Evolutionary conservation across 2,113 vertebrate genomes (phyloP).

Genomic region (Corapipo altera): DNA sequence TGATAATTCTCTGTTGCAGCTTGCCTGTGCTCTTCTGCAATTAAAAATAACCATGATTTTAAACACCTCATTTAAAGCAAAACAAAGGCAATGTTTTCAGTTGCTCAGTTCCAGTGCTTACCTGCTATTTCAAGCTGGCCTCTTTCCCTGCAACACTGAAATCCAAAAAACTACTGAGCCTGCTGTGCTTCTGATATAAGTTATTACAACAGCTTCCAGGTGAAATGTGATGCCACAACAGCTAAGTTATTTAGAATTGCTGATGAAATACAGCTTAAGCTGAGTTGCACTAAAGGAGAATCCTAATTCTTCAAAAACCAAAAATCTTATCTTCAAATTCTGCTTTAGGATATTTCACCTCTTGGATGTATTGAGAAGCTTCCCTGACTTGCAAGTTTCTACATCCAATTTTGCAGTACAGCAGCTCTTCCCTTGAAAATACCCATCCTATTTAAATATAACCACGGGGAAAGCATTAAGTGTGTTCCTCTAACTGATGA

Average conservation of each 20-base stretch:
- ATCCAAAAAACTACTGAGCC: background rate
- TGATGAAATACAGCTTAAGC: background rate
- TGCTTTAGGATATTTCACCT: background rate
- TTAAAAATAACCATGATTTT: background rate
- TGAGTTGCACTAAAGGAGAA: background rate
- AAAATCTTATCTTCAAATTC: background rate
- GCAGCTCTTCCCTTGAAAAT: background rate
- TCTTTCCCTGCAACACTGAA: background rate
- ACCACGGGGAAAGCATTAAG: background rate
- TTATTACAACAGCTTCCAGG: background rate
- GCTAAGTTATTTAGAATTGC: background rate
- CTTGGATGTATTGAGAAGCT: background rate
- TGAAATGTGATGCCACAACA: background rate
- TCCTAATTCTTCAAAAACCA: background rate
- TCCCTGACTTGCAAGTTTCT: background rate
- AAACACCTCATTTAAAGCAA: background rate
- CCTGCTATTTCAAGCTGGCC: background rate
- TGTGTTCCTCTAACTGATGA: background rate
- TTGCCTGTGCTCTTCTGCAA: background rate
- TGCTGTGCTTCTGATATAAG: background rate
- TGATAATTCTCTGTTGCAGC: background rate
- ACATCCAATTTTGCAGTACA: background rate
- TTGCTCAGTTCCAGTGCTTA: background rate
- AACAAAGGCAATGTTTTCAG: background rate
- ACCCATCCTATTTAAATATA: background rate